Base-by-base conservation (phyloP, 2,888 invertebrate genomes). In the Sericinus montela region DNA sequence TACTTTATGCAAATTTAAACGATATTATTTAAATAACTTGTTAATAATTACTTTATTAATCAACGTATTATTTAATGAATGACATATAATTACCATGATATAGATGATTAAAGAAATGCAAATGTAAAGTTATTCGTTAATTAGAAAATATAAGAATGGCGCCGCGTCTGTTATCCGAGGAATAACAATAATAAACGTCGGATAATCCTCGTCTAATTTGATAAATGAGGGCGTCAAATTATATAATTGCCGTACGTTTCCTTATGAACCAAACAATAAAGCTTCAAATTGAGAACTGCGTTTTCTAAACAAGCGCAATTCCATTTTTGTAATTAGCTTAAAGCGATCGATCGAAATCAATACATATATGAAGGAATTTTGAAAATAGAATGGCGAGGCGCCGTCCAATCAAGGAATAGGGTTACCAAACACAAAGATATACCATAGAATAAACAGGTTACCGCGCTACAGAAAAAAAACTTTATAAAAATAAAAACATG, bases 351-450 rank as follows among this genome's bases (percentile, higher is more conserved):
- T 71, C 63, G 64, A 65, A 66, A 67, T 75, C 79, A 78, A 80
- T 77, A 74, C 73, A 66, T 66, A 74, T 73, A 66, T 66, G 69
- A 59, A 67, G 72, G 74, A 73, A 75, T 79, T 81, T 81, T 79
- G 69, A 77, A 77, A 80, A 79, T 77, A 76, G 76, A 74, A 75
- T 73, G 71, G 73, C 74, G 64, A 75, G 74, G 77, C 80, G 77
- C 75, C 73, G 55, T 65, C 67, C 72, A 72, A 72, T 75, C 75
- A 69, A 51, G 40, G 14, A 4, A 1, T 57, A 82, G 80, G 82
- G 82, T 32, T 81, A 73, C n/a, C 69, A 53, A 58, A 6, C 7
- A 30, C 36, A 40, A 48, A 43, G 23, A 19, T 14, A 44, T 35
- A 51, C 45, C n/a, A n/a, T n/a, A n/a, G n/a, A n/a, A n/a, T n/a